These are phyloP conservation scores for Drosophila seguyi DNA, from an alignment of 1,140 invertebrate genomes.

Conservation along the genomic window DNA sequence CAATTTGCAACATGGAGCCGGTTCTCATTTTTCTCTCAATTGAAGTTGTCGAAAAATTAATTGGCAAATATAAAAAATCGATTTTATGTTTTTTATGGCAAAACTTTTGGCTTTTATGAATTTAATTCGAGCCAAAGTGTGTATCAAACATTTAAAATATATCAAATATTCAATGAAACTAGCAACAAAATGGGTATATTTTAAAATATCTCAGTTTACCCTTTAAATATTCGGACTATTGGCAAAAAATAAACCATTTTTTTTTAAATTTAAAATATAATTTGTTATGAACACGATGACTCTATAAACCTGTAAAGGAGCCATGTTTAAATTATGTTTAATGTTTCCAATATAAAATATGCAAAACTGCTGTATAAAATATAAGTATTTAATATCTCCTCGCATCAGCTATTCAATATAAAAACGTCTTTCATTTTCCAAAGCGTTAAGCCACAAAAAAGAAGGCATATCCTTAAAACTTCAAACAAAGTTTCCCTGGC, in stretches of 20 bases:
- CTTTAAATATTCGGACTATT: too few relatives aligned
- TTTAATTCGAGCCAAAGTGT: not conserved
- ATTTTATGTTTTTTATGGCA: not conserved
- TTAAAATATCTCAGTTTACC: too few relatives aligned
- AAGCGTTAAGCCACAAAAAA: not conserved
- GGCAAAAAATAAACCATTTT: too few relatives aligned
- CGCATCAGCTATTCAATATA: constrained; percentile 1
- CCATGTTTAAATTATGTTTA: too few relatives aligned
- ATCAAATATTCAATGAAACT: not conserved
- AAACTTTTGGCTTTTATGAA: not conserved
- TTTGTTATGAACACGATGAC: too few relatives aligned
- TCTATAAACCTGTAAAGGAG: not conserved
- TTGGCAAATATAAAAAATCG: not conserved
- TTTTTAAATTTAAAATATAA: too few relatives aligned
- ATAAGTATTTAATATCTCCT: too few relatives aligned
- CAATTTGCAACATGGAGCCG: not conserved
- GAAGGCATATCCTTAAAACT: not conserved
- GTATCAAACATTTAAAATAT: not conserved
- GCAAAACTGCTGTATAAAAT: not conserved
- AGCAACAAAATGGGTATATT: not conserved
- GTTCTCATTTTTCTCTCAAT: not conserved
- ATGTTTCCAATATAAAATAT: not conserved
- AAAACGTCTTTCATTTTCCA: not conserved
- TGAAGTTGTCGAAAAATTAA: not conserved
- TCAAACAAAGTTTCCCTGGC: constrained; percentile 4